Evolutionary conservation across 2,113 vertebrate species (phyloP).

Genomic region (Caranx ignobilis): DNA sequence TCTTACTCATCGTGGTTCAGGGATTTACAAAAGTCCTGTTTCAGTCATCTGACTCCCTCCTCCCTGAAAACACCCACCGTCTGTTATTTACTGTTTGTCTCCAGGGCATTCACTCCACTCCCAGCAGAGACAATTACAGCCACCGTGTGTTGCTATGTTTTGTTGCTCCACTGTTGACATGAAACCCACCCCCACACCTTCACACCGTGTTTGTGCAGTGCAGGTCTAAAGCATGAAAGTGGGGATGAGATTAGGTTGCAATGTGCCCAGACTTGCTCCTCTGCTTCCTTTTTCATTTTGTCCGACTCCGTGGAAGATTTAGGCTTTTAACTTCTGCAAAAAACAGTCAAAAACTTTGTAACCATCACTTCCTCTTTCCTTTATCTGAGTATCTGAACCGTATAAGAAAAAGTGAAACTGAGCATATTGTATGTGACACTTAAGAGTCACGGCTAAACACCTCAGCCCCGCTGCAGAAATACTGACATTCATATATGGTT

Average conservation of each 20-base stretch:
- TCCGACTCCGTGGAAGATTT: background rate
- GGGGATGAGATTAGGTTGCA: conserved; percentile 23
- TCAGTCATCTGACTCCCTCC: conserved; percentile 27
- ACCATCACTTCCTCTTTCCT: conserved; percentile 40
- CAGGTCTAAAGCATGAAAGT: background rate
- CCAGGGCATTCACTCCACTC: conserved; percentile 25
- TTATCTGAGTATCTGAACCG: too few relatives aligned
- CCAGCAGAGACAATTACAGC: conserved; percentile 9
- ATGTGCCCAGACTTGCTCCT: conserved; percentile 64
- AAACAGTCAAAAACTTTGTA: conserved; percentile 5
- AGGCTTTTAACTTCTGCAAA: conserved; percentile 65
- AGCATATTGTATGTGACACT: background rate
- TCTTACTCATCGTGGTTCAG: conserved; percentile 12
- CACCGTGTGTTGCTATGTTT: conserved; percentile 19
- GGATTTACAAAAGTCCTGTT: conserved; percentile 25
- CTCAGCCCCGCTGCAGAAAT: background rate
- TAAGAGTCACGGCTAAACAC: background rate
- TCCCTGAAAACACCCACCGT: conserved; percentile 26
- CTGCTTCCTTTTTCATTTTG: conserved; percentile 46
- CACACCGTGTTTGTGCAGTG: background rate
- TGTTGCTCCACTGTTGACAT: background rate
- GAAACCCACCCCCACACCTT: conserved; percentile 34
- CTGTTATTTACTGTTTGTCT: conserved; percentile 23
- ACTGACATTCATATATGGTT: background rate
- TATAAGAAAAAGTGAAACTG: conserved; percentile 39